A percentile compares a stretch with the other conserved stretches of the same genome.
Conservation (phyloP, 2,888 invertebrate genomes). For the Ecdyonurus torrentis region DNA sequence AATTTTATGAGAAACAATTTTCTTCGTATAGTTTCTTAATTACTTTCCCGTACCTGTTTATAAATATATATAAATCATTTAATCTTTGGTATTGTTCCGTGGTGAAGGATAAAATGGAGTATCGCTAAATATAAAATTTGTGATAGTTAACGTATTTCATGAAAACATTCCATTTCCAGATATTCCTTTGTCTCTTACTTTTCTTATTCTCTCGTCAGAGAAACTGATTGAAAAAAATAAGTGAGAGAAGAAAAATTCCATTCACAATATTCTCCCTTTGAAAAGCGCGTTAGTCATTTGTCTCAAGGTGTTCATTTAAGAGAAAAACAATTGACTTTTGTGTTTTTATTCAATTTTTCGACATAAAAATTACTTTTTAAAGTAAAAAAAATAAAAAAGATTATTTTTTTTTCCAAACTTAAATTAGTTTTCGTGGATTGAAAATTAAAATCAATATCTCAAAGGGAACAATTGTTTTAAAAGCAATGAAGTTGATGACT, state of each 20-base stretch:
- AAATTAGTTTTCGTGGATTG: conserved; percentile 2
- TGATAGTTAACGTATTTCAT: not conserved
- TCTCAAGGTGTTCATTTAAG: conserved; percentile 2
- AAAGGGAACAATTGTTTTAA: not conserved
- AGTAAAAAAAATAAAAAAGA: not conserved
- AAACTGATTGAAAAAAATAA: not conserved
- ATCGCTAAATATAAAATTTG: not conserved
- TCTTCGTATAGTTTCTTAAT: too few relatives aligned
- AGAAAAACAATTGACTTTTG: conserved; percentile 3
- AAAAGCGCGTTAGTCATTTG: not conserved
- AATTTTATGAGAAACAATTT: too few relatives aligned
- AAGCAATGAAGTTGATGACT: not conserved
- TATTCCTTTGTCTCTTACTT: not conserved
- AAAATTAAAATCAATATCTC: conserved; percentile 2
- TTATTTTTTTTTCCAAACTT: not conserved
- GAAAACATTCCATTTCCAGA: not conserved
- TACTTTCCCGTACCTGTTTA: too few relatives aligned
- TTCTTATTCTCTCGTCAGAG: not conserved
- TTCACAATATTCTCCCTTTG: not conserved
- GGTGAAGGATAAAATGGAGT: too few relatives aligned
- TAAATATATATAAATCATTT: too few relatives aligned
- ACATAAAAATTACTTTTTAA: not conserved
- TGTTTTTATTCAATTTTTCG: conserved; percentile 4
- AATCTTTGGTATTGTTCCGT: too few relatives aligned
- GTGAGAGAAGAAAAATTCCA: too few relatives aligned